Percentiles rank a stretch among this genome's conserved stretches.
phyloP scores from a whole-genome alignment of 2,113 vertebrate genomes.

The Rattus norvegicus region DNA sequence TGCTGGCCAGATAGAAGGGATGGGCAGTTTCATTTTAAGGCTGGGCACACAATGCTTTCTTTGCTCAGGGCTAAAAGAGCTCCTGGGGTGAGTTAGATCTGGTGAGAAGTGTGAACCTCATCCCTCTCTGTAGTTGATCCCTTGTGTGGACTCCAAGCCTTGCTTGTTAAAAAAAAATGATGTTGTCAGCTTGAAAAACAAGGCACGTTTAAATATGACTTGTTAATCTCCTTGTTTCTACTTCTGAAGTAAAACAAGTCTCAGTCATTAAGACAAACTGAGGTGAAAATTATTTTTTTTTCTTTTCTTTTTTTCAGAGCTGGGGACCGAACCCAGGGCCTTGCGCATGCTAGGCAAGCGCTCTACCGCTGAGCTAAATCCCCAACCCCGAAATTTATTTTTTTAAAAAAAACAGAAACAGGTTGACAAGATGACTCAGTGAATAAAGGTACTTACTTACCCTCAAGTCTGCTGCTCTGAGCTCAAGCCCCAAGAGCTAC shows the following conservation, averaged over 20 bases:
- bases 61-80: neutral
- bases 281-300: constrained; percentile 83
- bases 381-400: too few relatives aligned
- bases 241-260: constrained; percentile 68
- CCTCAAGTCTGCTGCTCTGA: neutral
- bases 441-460: neutral
- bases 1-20: neutral
- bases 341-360: too few relatives aligned
- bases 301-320: too few relatives aligned
- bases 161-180: neutral
- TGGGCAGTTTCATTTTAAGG: neutral
- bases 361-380: too few relatives aligned
- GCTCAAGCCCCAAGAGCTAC: neutral
- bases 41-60: neutral
- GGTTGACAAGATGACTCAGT: too few relatives aligned
- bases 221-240: constrained; percentile 77
- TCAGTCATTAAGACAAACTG: constrained; percentile 92
- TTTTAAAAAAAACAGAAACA: neutral
- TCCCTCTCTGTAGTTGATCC: neutral
- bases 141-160: neutral
- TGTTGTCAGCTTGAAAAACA: neutral
- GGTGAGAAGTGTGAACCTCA: neutral
- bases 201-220: neutral
- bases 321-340: too few relatives aligned
- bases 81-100: neutral